Evolutionary conservation across 2,797 vertebrate genomes (phyloP).

Genomic region (Hypotaenidia okinawae): DNA sequence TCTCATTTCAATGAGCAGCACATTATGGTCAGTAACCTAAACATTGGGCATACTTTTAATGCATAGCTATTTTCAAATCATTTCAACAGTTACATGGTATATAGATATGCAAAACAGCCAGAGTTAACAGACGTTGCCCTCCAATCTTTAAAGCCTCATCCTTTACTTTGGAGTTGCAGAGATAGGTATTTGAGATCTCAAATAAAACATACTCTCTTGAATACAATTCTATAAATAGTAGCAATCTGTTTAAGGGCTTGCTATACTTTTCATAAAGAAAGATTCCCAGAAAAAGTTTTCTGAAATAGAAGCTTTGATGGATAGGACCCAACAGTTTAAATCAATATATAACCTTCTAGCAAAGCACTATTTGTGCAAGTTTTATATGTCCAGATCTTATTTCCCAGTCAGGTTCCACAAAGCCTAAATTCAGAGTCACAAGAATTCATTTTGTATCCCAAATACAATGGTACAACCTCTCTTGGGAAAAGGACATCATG

Average conservation of each 20-base stretch:
- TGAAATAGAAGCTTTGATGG: background rate
- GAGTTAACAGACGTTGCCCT: constrained; percentile 45
- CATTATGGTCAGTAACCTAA: constrained; percentile 60
- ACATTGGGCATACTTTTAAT: constrained; percentile 39
- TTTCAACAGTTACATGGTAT: constrained; percentile 78
- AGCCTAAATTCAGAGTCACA: background rate
- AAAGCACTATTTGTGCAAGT: background rate
- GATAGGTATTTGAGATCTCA: background rate
- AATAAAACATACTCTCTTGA: background rate
- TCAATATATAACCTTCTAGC: background rate
- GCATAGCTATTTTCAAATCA: constrained; percentile 77
- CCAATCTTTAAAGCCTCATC: constrained; percentile 55
- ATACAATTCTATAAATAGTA: background rate
- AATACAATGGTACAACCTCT: background rate
- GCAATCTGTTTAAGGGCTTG: background rate
- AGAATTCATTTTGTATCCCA: background rate
- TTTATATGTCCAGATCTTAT: background rate
- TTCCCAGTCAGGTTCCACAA: background rate
- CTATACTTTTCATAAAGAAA: background rate
- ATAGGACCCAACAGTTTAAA: background rate
- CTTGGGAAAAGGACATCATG: background rate
- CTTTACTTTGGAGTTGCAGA: constrained; percentile 21
- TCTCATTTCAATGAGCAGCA: background rate
- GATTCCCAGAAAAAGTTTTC: background rate
- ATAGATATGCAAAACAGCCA: constrained; percentile 23